These are phyloP conservation scores for Folsomia candida DNA, from an alignment of 2,888 invertebrate species.

Conservation along the genomic window DNA sequence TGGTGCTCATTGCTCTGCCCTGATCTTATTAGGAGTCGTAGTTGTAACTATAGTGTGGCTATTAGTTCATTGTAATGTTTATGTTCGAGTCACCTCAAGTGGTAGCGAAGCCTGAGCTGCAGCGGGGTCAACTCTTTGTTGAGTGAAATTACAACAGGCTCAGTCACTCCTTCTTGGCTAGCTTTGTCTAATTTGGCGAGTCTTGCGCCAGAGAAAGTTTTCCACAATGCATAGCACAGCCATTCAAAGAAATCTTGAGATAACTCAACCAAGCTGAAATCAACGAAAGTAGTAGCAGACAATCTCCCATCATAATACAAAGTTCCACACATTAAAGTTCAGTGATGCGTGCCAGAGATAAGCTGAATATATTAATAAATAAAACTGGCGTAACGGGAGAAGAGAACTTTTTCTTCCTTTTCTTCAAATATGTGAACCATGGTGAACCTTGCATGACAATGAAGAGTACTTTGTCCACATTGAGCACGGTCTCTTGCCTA, in stretches of 20 bases:
- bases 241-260: conserved; percentile 12
- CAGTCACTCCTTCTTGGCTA: background rate
- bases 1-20: too few species aligned
- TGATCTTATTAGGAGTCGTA: too few species aligned
- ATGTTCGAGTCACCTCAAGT: too few species aligned
- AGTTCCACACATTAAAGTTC: conserved; percentile 19
- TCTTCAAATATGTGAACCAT: background rate
- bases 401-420: background rate
- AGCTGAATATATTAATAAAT: conserved; percentile 23
- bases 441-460: background rate
- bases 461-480: too few species aligned
- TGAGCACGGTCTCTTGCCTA: too few species aligned
- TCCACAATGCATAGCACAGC: background rate
- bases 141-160: too few species aligned
- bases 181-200: conserved; percentile 4
- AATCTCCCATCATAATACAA: conserved; percentile 18
- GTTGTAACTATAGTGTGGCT: too few species aligned
- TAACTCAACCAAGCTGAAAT: conserved; percentile 19
- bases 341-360: conserved; percentile 16
- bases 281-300: conserved; percentile 7
- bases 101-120: too few species aligned
- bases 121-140: too few species aligned
- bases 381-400: background rate
- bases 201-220: background rate
- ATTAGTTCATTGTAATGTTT: too few species aligned